Base-by-base conservation (phyloP, 2,888 invertebrate species). In the Petrolisthes cinctipes region DNA sequence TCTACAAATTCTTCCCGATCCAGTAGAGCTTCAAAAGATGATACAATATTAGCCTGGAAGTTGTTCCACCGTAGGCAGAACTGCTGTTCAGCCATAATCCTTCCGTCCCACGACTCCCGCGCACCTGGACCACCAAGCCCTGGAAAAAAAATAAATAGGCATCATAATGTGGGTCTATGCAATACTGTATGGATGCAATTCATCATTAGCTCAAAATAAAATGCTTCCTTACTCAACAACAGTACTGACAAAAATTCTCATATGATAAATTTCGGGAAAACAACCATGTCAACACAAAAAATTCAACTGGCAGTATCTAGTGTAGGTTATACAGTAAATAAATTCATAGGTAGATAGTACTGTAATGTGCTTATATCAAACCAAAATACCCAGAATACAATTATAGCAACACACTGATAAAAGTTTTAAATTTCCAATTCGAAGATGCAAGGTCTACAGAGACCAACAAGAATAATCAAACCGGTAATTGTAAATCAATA, bases 1-100 rank as follows among this genome's bases (percentile, higher is more conserved):
- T 97, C 97, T 86, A 97, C 96, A 92, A 97, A 94, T 92, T 96
- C 95, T 91, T 97, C 97, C 86, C 96, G 95, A 92, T 96, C 96
- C 54, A 91, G 84, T 80, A 90, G 85, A 37, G 86, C 79, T 86
- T 90, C 89, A 80, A 90, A 90, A 37, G 91, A 90, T 78, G 86
- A 88, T 23, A 89, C 89, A 66, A 91, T 91, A 23, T 90, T 90
- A 5, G 91, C 89, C 84, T 91, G 91, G 86, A 91, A 91, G 86
- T 91, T 91, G 89, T 91, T 91, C 91, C 91, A 91, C 81, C 89
- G 85, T 83, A 91, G 89, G 88, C 90, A 90, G 90, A 91, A 91
- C 91, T 90, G 90, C 86, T 91, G 91, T 86, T 91, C 90, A 85
- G 90, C 89, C 90, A 89, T 89, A 89, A 90, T 90, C 86, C 89